phyloP scores from a whole-genome alignment of 92 coral and sea anemone species.

The Blastomussa wellsi region DNA sequence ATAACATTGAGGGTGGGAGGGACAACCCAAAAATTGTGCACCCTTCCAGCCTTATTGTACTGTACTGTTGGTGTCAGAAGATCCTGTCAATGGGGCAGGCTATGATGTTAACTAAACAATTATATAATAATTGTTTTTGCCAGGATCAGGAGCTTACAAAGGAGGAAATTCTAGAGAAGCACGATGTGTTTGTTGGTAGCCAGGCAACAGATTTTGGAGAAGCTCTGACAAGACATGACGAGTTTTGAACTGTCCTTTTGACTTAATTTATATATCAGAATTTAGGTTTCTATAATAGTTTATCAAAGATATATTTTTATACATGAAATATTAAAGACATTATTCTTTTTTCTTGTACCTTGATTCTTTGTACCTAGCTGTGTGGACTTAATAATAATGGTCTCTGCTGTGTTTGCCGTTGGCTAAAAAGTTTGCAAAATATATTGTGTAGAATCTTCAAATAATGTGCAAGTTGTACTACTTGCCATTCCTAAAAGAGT shows the following conservation, averaged over 20 bases:
- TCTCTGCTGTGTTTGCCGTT: neutral
- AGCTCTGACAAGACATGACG: constrained; percentile 94
- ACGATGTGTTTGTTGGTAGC: constrained; percentile 96
- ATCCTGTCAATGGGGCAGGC: neutral
- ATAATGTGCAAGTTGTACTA: neutral
- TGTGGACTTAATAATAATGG: too few species aligned
- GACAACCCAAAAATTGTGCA: neutral
- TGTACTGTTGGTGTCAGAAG: too few species aligned
- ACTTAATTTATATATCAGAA: constrained; percentile 19
- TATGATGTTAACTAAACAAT: neutral
- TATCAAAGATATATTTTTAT: constrained; percentile 31
- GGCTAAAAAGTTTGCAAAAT: neutral
- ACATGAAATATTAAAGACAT: too few species aligned
- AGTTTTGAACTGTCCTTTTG: constrained; percentile 57
- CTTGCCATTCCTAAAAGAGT: too few species aligned
- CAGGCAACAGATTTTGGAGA: constrained; percentile 99
- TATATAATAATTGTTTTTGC: neutral
- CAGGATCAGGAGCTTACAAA: constrained; percentile 89
- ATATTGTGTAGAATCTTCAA: neutral
- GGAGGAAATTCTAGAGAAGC: constrained; percentile 86
- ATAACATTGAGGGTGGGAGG: neutral
- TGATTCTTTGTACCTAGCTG: too few species aligned
- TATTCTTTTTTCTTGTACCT: too few species aligned
- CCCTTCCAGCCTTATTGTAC: neutral
- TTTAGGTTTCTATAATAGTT: constrained; percentile 1